Percentiles rank a stretch among this genome's conserved stretches.
Evolutionary conservation across 53 echinoderm and acorn worm genomes (phyloP).

Genomic region (Stichopus horrens): DNA sequence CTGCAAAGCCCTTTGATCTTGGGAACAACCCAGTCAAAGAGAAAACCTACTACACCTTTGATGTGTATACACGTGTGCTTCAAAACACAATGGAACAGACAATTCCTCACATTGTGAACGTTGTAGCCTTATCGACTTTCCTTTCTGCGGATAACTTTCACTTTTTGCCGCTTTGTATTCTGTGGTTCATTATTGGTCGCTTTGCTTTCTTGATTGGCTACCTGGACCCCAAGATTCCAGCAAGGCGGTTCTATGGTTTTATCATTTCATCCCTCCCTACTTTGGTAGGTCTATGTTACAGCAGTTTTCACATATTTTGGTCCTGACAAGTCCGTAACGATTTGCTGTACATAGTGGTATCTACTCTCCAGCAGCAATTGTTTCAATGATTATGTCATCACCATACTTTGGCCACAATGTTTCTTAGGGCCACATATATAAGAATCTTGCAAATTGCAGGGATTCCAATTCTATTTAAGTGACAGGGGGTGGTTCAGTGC

Average conservation of each 20-base stretch:
- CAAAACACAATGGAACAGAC: constrained; percentile 80
- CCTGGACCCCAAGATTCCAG: constrained; percentile 20
- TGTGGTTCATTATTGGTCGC: constrained; percentile 60
- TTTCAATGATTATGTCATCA: too few relatives aligned
- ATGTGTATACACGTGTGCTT: constrained; percentile 53
- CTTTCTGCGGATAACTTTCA: constrained; percentile 53
- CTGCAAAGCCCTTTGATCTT: constrained; percentile 20
- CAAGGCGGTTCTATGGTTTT: constrained; percentile 58
- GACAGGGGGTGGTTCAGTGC: too few relatives aligned
- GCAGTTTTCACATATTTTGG: constrained; percentile 15
- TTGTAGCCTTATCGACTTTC: constrained; percentile 54
- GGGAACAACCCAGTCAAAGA: constrained; percentile 14
- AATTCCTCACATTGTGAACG: constrained; percentile 51
- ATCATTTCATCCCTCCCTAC: constrained; percentile 45
- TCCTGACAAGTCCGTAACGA: neutral
- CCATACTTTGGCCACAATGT: neutral
- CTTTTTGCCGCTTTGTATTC: constrained; percentile 59
- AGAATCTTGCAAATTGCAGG: too few relatives aligned
- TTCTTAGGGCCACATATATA: too few relatives aligned
- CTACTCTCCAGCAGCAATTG: neutral
- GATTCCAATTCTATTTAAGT: too few relatives aligned
- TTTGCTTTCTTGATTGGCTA: constrained; percentile 57
- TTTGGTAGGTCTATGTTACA: constrained; percentile 42
- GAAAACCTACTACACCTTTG: constrained; percentile 32
- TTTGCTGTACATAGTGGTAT: neutral